Percentiles rank a stretch among this genome's conserved stretches.
phyloP scores from a whole-genome alignment of 1,140 invertebrate species.

The Hycleus cichorii region DNA sequence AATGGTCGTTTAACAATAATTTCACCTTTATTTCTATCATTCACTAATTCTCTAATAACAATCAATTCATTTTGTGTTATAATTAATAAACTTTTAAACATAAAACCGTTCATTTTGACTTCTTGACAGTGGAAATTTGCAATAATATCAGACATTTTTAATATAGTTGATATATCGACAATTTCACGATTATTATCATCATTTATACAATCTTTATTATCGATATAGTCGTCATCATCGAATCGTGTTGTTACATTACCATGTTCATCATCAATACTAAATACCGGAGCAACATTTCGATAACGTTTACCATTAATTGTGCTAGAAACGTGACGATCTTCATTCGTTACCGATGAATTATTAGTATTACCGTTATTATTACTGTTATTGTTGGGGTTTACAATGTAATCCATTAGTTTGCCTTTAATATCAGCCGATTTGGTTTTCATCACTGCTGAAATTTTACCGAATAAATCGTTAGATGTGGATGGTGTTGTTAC shows the following conservation, averaged over 20 bases:
- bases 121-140: conserved; percentile 86
- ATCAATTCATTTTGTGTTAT: conserved; percentile 85
- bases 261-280: conserved; percentile 91
- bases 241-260: conserved; percentile 48
- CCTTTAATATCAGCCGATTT: conserved; percentile 89
- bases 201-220: too few species aligned
- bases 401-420: conserved; percentile 90
- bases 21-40: conserved; percentile 67
- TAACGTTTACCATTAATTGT: conserved; percentile 82
- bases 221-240: too few species aligned
- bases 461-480: conserved; percentile 66
- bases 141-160: conserved; percentile 77
- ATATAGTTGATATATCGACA: conserved; percentile 65
- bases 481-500: conserved; percentile 43
- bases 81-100: conserved; percentile 78
- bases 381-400: conserved; percentile 53
- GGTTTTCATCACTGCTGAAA: conserved; percentile 74
- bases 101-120: conserved; percentile 78
- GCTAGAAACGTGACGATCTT: conserved; percentile 61
- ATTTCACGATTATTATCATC: conserved; percentile 46
- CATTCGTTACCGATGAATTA: conserved; percentile 36
- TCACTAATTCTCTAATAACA: conserved; percentile 73
- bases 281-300: conserved; percentile 83
- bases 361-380: conserved; percentile 15
- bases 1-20: conserved; percentile 79